Evolutionary conservation across 1,140 invertebrate species (phyloP), one percentile per base, ranked within the genome.

Genomic region (Grapholita molesta): DNA sequence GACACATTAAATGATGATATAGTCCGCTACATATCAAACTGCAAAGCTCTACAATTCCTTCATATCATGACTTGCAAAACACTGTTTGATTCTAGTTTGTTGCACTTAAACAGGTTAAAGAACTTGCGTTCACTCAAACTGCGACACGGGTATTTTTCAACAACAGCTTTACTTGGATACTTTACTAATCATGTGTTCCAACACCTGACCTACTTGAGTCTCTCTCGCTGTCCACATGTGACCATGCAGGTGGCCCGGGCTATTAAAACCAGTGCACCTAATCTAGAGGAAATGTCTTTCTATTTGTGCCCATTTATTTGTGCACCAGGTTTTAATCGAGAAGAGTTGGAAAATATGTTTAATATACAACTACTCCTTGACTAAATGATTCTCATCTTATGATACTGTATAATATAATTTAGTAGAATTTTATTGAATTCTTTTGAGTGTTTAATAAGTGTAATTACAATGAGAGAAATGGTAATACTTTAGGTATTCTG

Each of bases 51-150:
- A 65, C 84, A 88, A 66, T 87, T 90, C 33, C 82, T 93, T 23
- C 92, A 93, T 71, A 91, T 93, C 25, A 92, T 91, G 83, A 93
- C 91, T 4, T 93, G 92, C 71, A 93, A 93, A 79, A 92, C 89
- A 68, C 69, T 93, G 23, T 93, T 93, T 83, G 92, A 93, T 75
- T 92, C 90, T 18, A 93, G 92, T 83, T 77, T 93, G 23, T 67
- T 88, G 15, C 90, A 91, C 73, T 73, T 93, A 25, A 88, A 90
- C 38, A 87, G 82, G 68, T 64, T 93, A 55, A 90, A 90, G 76
- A 85, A 89, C 77, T 84, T 93, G 52, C 84, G 87, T 64, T 93
- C 92, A 61, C 72, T 93, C 25, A 93, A 93, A 75, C 76, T 93
- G 71, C 84, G 92, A 11, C 92, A 93, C 72, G 90, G 90, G 30